Conservation (phyloP, 2,797 vertebrate genomes). For the Lithobates pipiens region DNA sequence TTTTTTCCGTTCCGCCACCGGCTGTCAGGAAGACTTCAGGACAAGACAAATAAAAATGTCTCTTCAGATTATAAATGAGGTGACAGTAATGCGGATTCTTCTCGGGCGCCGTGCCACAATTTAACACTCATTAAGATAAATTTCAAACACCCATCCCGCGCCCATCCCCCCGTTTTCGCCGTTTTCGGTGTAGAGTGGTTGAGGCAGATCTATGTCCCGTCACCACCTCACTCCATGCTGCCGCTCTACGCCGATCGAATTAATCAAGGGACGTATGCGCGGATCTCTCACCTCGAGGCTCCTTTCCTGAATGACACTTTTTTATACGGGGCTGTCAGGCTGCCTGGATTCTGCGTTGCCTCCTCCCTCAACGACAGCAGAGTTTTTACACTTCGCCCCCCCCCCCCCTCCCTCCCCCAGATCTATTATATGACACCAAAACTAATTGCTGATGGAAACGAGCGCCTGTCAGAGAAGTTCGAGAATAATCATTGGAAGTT, state of each 20-base stretch:
- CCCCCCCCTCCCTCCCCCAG: neutral
- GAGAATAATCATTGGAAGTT: constrained; percentile 8
- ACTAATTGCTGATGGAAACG: constrained; percentile 29
- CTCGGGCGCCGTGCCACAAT: neutral
- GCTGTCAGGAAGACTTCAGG: neutral
- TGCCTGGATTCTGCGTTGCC: neutral
- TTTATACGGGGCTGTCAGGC: constrained; percentile 42
- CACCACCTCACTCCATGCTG: neutral
- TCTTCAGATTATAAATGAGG: neutral
- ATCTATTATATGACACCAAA: constrained; percentile 27
- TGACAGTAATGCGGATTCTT: neutral
- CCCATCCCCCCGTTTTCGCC: neutral
- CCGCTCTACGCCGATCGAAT: constrained; percentile 28
- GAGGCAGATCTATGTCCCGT: constrained; percentile 25
- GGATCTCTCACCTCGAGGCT: constrained; percentile 3
- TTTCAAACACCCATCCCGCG: constrained; percentile 1
- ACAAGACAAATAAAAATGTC: neutral
- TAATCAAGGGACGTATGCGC: constrained; percentile 17
- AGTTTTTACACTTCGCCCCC: constrained; percentile 16
- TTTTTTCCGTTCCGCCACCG: too few relatives aligned
- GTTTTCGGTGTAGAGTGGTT: constrained; percentile 12
- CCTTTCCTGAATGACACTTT: constrained; percentile 45
- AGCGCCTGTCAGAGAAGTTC: constrained; percentile 21
- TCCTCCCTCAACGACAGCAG: constrained; percentile 14
- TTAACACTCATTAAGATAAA: constrained; percentile 30